Conservation (phyloP, 2,797 vertebrate species). For the Numenius phaeopus region DNA sequence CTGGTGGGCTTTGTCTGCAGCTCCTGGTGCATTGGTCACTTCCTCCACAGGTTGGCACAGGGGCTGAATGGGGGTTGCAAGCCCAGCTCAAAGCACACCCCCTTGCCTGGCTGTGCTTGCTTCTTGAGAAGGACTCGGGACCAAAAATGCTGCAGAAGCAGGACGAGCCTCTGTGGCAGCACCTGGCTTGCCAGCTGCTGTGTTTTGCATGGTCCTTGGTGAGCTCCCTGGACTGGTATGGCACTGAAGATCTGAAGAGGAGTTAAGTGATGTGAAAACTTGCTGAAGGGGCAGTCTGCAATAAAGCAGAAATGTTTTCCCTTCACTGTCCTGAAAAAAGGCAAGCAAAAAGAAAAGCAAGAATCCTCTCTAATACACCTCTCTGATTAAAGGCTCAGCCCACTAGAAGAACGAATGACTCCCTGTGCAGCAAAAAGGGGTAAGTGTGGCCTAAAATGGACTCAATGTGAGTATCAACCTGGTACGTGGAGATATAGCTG, state of each 20-base stretch:
- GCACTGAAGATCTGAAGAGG: background rate
- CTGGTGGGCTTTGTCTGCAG: background rate
- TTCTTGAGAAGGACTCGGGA: background rate
- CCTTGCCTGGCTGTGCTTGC: background rate
- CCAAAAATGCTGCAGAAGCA: background rate
- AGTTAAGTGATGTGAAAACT: background rate
- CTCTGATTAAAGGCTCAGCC: background rate
- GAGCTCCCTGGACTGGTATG: background rate
- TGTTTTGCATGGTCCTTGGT: background rate
- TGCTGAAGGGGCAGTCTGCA: background rate
- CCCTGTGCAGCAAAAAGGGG: background rate
- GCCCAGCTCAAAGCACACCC: background rate
- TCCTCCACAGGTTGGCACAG: background rate
- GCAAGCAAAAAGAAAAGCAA: background rate
- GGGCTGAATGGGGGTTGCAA: background rate
- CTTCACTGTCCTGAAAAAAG: background rate
- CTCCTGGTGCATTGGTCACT: background rate
- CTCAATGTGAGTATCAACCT: fast-evolving
- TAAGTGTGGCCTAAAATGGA: background rate
- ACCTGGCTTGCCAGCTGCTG: background rate
- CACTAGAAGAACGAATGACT: fast-evolving
- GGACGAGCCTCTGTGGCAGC: background rate
- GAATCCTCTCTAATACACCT: fast-evolving
- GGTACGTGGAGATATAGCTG: fast-evolving
- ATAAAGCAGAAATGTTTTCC: background rate